Conservation (phyloP, 2,797 vertebrate species). For the Pogonophryne albipinna region DNA sequence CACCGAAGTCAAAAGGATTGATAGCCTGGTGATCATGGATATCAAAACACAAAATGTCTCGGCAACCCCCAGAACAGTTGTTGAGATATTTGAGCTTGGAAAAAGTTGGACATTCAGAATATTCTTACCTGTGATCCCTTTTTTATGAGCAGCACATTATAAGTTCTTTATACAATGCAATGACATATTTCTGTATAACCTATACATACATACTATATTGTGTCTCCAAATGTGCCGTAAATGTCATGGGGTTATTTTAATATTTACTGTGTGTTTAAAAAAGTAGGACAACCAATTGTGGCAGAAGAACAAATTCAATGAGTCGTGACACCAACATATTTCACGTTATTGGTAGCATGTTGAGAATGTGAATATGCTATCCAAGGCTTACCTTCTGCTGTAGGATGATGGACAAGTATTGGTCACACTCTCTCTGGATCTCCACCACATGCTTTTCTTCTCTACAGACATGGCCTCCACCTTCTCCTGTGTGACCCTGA, state of each 20-base stretch:
- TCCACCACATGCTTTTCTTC: conserved; percentile 84
- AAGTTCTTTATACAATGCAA: neutral
- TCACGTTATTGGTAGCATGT: neutral
- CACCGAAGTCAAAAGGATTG: neutral
- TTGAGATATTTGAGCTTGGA: neutral
- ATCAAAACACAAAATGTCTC: neutral
- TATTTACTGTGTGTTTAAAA: neutral
- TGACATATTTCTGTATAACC: neutral
- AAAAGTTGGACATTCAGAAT: neutral
- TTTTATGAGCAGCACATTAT: neutral
- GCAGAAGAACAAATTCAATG: neutral
- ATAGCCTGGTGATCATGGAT: neutral
- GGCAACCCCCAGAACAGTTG: neutral
- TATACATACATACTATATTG: too few species aligned
- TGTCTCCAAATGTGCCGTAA: neutral
- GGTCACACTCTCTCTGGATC: conserved; percentile 85
- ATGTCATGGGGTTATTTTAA: neutral
- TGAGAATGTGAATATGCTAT: neutral
- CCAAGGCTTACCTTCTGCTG: conserved; percentile 81
- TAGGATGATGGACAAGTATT: conserved; percentile 85
- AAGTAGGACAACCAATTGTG: neutral
- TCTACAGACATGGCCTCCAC: conserved; percentile 87
- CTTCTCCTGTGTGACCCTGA: conserved; percentile 84
- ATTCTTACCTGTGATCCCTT: neutral
- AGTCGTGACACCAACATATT: neutral